phyloP scores from a whole-genome alignment of 2,888 invertebrate species.

The Leucophenga maculata region DNA sequence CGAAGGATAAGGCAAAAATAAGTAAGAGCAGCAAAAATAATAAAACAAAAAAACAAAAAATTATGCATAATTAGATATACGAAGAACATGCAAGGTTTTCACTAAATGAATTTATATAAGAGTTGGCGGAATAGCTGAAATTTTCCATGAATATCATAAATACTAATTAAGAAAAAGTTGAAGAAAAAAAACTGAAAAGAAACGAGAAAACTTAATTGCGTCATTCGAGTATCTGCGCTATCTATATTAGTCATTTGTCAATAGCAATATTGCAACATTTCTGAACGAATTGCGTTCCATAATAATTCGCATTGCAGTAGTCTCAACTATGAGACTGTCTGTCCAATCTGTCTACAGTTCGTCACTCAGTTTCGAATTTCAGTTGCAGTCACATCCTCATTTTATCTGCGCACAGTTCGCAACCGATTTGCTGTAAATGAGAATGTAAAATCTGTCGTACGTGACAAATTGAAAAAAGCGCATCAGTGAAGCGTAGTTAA shows the following conservation, averaged over 20 bases:
- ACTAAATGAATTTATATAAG: constrained; percentile 25
- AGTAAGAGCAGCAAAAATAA: neutral
- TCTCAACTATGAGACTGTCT: constrained; percentile 34
- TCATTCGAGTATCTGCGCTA: neutral
- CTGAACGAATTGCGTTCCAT: neutral
- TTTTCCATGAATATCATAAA: constrained; percentile 63
- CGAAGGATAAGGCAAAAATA: neutral
- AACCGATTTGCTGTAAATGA: neutral
- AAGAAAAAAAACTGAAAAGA: too few species aligned
- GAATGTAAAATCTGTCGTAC: constrained; percentile 54
- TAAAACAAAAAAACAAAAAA: constrained; percentile 34
- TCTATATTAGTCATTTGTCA: constrained; percentile 33
- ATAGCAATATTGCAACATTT: neutral
- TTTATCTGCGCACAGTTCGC: too few species aligned
- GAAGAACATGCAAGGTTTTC: constrained; percentile 49
- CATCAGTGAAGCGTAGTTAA: constrained; percentile 67
- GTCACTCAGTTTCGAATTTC: neutral
- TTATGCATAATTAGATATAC: constrained; percentile 63
- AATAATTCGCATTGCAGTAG: neutral
- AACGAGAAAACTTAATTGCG: neutral
- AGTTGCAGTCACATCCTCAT: neutral
- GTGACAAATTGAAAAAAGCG: constrained; percentile 70
- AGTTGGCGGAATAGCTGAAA: constrained; percentile 31
- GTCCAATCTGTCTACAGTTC: constrained; percentile 2
- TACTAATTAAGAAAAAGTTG: constrained; percentile 50